Percentiles rank a stretch among this genome's conserved stretches.
These are phyloP conservation scores for Calonectris borealis DNA, from an alignment of 2,113 vertebrate species.

Conservation along the genomic window DNA sequence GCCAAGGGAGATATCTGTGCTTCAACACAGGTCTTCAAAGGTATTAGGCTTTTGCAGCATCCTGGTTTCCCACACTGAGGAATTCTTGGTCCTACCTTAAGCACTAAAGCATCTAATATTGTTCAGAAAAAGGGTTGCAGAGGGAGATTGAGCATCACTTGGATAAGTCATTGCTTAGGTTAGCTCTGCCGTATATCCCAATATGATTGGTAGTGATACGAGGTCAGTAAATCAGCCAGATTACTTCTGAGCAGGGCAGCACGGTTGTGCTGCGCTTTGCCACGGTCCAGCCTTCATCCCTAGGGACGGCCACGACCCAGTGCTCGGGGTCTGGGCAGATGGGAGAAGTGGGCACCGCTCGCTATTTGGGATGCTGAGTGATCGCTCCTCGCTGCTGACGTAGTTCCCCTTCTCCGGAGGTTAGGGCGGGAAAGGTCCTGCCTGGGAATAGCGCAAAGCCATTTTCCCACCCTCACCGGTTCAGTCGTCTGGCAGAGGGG, in stretches of 20 bases:
- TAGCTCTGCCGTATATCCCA: neutral
- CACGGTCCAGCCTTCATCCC: neutral
- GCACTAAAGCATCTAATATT: neutral
- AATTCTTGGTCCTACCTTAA: neutral
- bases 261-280: rapidly evolving
- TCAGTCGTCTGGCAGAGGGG: neutral
- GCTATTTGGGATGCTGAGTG: neutral
- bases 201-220: neutral
- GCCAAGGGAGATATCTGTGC: neutral
- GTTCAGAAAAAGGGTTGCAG: neutral
- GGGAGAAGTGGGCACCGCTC: neutral
- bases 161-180: neutral
- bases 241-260: neutral
- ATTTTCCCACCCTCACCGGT: neutral
- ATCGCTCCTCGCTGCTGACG: neutral
- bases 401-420: neutral
- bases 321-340: rapidly evolving
- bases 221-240: neutral
- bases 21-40: neutral
- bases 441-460: neutral
- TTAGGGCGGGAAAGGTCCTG: neutral
- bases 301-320: rapidly evolving
- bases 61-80: neutral
- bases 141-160: neutral
- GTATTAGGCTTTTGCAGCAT: neutral